Evolutionary conservation across 2,888 invertebrate genomes (phyloP), one percentile per base, ranked within the genome.

Genomic region (Anarsia innoxiella): DNA sequence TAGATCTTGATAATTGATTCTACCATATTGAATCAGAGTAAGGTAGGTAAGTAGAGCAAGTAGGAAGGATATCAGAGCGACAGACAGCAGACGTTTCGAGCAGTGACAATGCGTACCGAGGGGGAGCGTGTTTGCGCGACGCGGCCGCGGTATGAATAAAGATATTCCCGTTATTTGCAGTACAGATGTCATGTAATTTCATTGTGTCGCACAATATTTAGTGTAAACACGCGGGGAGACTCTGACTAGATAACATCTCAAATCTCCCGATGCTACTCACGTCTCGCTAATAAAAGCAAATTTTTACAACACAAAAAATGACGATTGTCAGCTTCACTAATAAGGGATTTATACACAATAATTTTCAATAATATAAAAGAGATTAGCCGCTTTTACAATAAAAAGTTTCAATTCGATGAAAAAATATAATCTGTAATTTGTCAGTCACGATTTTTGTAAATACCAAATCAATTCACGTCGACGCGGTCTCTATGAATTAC

Each of bases 181-280:
- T 84, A 82, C 84, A 84, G 84, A 84, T 84, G 84, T 84, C 83
- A 83, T 83, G 83, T 84, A 82, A 83, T 83, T 74, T 83, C 75
- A 84, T 83, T 84, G 82, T 84, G 77, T 69, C 75, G 67, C 66
- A 70, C 79, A 82, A 84, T 80, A 82, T 83, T 83, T 83, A 74
- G 78, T 77, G 74, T 77, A 83, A 83, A 84, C 79, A 84, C 66
- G 63, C 71, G 69, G 83, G 82, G 78, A 69, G 69, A 68, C 59
- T 63, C 56, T 62, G 58, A 64, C 58, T 56, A 75, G 82, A 83
- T 83, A 83, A 76, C 65, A 83, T 80, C 82, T 74, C 67, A 68
- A 66, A 65, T 27, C 27, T 19, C 32, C 63, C 66, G 64, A 76
- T 73, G 70, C 63, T 53, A 47, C 57, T 53, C 62, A 61, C 67